A percentile compares a stretch with the other conserved stretches of the same genome.
These are phyloP conservation scores for Whitmania pigra DNA, from an alignment of 1,140 invertebrate genomes.

Conservation along the genomic window DNA sequence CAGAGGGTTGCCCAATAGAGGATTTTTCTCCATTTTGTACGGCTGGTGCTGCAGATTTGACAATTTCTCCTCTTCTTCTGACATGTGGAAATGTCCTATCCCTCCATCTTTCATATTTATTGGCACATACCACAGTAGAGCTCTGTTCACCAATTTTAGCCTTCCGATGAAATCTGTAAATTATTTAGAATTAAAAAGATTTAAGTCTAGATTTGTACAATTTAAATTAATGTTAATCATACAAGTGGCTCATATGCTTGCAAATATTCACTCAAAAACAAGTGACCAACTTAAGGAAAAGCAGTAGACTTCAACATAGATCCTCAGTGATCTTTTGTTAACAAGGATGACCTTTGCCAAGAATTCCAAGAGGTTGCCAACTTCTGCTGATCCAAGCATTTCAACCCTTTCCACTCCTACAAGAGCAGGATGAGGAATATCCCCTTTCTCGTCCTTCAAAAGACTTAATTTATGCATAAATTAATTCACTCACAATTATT, in stretches of 20 bases:
- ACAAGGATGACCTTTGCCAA: neutral
- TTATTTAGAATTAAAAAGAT: neutral
- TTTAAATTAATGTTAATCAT: neutral
- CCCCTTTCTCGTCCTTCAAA: neutral
- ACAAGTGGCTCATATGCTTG: neutral
- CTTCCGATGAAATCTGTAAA: neutral
- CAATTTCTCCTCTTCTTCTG: neutral
- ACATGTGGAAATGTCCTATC: neutral
- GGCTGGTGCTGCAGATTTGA: neutral
- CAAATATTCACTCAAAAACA: neutral
- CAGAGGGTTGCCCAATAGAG: neutral
- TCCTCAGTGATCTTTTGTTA: neutral
- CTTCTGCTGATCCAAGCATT: neutral
- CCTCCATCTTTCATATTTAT: neutral
- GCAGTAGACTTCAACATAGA: neutral
- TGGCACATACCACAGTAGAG: conserved; percentile 5
- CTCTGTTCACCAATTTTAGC: neutral
- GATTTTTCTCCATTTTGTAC: neutral
- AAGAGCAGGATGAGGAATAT: neutral
- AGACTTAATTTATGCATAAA: neutral
- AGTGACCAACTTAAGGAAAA: neutral
- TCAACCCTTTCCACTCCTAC: conserved; percentile 6
- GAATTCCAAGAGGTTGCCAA: neutral
- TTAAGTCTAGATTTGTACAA: neutral
- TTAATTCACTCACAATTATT: neutral